Percentiles rank a stretch among this genome's conserved stretches.
Evolutionary conservation across 2,113 vertebrate species (phyloP).

Genomic region (Vidua chalybeata): DNA sequence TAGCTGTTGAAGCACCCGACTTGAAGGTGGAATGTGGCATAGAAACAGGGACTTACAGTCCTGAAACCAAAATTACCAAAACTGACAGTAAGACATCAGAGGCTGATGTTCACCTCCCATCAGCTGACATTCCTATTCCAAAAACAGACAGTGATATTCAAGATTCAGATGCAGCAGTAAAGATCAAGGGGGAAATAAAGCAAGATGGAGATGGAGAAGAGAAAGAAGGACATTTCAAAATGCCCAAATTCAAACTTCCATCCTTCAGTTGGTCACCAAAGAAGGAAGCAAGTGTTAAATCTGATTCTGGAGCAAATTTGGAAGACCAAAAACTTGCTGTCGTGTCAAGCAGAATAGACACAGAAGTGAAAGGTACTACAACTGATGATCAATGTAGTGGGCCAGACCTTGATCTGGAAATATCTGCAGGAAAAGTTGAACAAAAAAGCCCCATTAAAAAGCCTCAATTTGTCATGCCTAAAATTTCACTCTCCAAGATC

Average conservation of each 20-base stretch:
- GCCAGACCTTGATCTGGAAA: not conserved
- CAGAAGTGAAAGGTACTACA: not conserved
- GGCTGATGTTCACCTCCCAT: not conserved
- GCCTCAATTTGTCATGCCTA: constrained; percentile 44
- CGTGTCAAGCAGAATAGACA: not conserved
- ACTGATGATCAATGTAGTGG: not conserved
- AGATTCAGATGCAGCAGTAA: not conserved
- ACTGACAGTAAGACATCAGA: not conserved
- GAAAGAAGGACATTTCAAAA: constrained; percentile 62
- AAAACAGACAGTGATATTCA: not conserved
- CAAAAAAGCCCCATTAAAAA: not conserved
- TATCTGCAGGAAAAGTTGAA: not conserved
- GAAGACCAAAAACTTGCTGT: not conserved
- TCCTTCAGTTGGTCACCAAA: constrained; percentile 66
- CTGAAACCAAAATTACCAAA: not conserved
- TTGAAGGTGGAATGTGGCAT: not conserved
- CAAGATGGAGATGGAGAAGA: not conserved
- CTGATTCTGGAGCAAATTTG: not conserved
- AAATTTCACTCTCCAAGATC: constrained; percentile 44
- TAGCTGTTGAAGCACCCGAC: constrained; percentile 40
- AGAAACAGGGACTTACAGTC: not conserved
- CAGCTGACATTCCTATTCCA: not conserved
- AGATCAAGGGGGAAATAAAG: not conserved
- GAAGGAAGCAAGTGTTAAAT: constrained; percentile 39
- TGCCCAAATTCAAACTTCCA: constrained; percentile 64